Conservation (phyloP, 2,113 vertebrate genomes). For the Varanus salvator region DNA sequence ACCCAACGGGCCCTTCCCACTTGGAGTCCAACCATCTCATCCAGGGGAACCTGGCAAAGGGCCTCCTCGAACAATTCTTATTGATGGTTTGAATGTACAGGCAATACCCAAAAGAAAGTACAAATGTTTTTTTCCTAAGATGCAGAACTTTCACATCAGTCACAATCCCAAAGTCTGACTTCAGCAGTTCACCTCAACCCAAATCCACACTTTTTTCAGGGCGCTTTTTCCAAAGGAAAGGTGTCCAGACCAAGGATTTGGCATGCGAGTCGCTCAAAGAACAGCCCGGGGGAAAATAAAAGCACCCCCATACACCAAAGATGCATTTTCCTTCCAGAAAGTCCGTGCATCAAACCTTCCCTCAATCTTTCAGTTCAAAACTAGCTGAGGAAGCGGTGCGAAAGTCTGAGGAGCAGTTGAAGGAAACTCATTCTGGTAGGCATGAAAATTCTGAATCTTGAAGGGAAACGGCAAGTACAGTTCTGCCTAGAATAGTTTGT, state of each 20-base stretch:
- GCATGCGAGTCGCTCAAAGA: neutral
- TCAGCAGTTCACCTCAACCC: neutral
- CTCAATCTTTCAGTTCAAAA: neutral
- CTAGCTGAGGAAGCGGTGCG: neutral
- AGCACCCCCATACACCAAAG: neutral
- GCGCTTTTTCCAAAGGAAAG: neutral
- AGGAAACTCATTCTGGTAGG: neutral
- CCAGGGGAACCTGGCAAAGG: too few species aligned
- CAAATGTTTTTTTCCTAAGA: too few species aligned
- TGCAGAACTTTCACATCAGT: too few species aligned
- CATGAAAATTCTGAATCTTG: neutral
- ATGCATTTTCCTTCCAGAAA: neutral
- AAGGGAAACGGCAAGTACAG: neutral
- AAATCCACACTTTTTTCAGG: neutral
- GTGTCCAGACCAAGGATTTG: neutral
- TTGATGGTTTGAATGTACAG: too few species aligned
- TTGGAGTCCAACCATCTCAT: too few species aligned
- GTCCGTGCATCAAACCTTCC: neutral
- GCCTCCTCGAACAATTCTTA: too few species aligned
- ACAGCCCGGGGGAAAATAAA: neutral
- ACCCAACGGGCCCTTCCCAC: too few species aligned
- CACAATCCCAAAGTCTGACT: neutral
- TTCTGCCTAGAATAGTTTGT: neutral
- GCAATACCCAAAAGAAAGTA: too few species aligned
- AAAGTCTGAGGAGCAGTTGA: neutral